Evolutionary conservation across 2,797 vertebrate species (phyloP), one percentile per base, ranked within the genome.

Genomic region (Pangasius sanitwongsei): DNA sequence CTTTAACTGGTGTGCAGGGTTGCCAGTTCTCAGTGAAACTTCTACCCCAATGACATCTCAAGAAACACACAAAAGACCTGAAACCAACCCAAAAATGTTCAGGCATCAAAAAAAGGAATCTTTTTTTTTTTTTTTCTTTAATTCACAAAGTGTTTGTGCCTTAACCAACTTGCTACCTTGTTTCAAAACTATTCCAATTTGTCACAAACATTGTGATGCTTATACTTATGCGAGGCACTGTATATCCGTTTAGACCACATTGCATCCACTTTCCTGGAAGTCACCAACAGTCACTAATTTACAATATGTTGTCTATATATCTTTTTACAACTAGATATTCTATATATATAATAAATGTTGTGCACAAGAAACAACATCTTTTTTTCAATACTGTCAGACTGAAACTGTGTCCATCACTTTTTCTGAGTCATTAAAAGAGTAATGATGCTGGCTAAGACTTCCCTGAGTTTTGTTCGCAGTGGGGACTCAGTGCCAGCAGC

Each of bases 381-480:
- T 74, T 25, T 69, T 55, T 37, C 18, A 11, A n/a, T 83, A 65
- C n/a, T 84, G 34, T 20, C 37, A 84, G 69, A 34, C 82, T 84
- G 81, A 84, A 77, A 85, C 12, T 9, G 81, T 31, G 72, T 88
- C 57, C 7, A 55, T 83, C 78, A 69, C n/a, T 65, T 69, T 44
- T 72, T 88, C 75, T 69, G 50, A 69, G 57, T 83, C 83, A 31
- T 69, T 81, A 55, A 86, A 44, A 61, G 5, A 55, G 37, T 82
- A 82, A 37, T 81, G 77, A 63, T 88, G 83, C 78, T 65, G 83
- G 84, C 20, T 61, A 78, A 85, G 63, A 72, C 82, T 53, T 77
- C 12, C 48, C 44, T 61, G 50, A 53, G 25, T 78, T 88, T 63
- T 67, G 48, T 88, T 88, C 75, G 67, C 83, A 85, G 83, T 59